Evolutionary conservation across 2,888 invertebrate genomes (phyloP).

Genomic region (Automeris io): DNA sequence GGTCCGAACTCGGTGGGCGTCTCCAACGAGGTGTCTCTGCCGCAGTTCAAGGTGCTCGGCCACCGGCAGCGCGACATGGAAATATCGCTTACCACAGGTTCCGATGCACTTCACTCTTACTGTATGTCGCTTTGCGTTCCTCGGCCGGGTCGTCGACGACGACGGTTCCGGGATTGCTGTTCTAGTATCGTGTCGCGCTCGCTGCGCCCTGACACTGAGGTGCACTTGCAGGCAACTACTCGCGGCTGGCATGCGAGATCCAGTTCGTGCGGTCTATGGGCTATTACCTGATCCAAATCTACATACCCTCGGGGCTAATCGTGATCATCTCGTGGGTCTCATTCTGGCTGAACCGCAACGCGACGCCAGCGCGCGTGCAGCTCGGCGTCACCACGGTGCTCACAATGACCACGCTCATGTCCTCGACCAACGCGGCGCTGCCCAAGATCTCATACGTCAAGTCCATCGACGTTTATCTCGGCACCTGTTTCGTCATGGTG

Average conservation of each 20-base stretch:
- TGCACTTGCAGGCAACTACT: slow-evolving; percentile 87
- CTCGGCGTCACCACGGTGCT: slow-evolving; percentile 95
- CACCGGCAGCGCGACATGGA: slow-evolving; percentile 95
- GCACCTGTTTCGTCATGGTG: slow-evolving; percentile 98
- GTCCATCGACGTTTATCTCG: slow-evolving; percentile 96
- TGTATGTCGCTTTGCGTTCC: background rate
- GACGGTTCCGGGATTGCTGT: too few species aligned
- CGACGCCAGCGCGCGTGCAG: slow-evolving; percentile 93
- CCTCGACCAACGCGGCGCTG: slow-evolving; percentile 94
- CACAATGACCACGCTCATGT: slow-evolving; percentile 97
- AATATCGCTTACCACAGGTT: slow-evolving; percentile 96
- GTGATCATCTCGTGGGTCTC: slow-evolving; percentile 97
- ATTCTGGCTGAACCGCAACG: slow-evolving; percentile 95
- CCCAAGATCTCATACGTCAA: slow-evolving; percentile 98
- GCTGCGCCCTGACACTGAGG: background rate
- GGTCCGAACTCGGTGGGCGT: slow-evolving; percentile 94
- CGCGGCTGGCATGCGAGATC: slow-evolving; percentile 93
- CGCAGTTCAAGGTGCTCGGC: slow-evolving; percentile 96
- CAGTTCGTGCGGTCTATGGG: slow-evolving; percentile 97
- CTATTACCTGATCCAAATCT: slow-evolving; percentile 97
- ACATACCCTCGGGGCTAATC: slow-evolving; percentile 95
- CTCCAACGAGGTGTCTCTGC: slow-evolving; percentile 93
- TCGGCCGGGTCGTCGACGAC: too few species aligned
- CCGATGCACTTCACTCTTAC: slow-evolving; percentile 16
- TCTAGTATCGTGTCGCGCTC: too few species aligned